Base-by-base conservation (phyloP, 2,888 invertebrate genomes). In the Apoda limacodes region DNA sequence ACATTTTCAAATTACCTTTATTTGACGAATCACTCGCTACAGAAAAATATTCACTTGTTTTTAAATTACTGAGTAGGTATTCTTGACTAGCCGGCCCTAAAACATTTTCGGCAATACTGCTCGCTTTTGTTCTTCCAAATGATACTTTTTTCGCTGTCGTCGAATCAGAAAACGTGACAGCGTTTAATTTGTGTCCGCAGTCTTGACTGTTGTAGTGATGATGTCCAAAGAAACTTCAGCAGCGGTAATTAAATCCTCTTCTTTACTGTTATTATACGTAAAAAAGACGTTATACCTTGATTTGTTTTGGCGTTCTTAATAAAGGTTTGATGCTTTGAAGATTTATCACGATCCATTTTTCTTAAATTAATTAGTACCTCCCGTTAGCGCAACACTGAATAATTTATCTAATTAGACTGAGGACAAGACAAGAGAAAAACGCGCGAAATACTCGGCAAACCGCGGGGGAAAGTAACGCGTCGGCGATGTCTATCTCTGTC, bases 1-100 rank as follows among this genome's bases (percentile, higher is more conserved):
- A 32, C 26, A 26, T 33, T 33, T 33, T 33, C 22, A 29, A 34
- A 34, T 34, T 34, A 21, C 34, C 28, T 29, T 21, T 34, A 25
- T 34, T 34, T 34, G 34, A 34, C 29, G 34, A 34, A 28, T 34
- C 34, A 34, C 19, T 31, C 20, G 31, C 31, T 31, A 31, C 21
- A 13, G 31, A 31, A 31, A 31, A 31, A 31, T 31, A 34, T 29
- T 34, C 29, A 34, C 29, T 29, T 34, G 29, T 29, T 34, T 34
- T 34, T 34, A 34, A 29, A 34, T 34, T 29, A 34, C 15, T 34
- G 17, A 29, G 34, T 29, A 29, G 34, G 29, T 24, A 19, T 32
- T 32, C 32, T 28, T 28, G 13, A 28, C 32, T 31, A 25, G 31
- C 31, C 31, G 31, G 31, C 26, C 31, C 31, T 31, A 31, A 31